Percentiles rank a stretch among this genome's conserved stretches.
Conservation (phyloP, 2,888 invertebrate species). For the Hoplodrina ambigua region DNA sequence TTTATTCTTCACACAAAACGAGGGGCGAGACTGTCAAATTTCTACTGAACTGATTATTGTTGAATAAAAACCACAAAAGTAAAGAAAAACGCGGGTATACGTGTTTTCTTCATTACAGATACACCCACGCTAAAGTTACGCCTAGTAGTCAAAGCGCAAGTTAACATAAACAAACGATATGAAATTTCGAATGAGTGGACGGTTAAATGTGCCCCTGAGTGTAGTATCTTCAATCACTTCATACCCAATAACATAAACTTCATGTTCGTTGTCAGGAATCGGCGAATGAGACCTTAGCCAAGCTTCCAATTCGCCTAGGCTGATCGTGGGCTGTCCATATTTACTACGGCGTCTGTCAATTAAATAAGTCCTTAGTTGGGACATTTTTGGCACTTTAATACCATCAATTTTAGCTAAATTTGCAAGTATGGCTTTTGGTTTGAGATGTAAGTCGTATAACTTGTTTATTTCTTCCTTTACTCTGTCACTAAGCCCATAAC, state of each 20-base stretch:
- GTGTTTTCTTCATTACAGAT: no score
- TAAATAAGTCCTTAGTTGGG: constrained; percentile 49
- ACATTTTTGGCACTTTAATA: constrained; percentile 34
- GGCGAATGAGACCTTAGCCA: constrained; percentile 51
- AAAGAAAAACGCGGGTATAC: no score
- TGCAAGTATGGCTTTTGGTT: constrained; percentile 47
- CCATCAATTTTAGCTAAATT: constrained; percentile 40
- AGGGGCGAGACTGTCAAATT: no score
- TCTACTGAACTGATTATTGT: no score
- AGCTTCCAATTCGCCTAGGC: constrained; percentile 51
- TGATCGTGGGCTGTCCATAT: constrained; percentile 48
- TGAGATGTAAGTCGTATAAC: constrained; percentile 45
- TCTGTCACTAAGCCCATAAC: constrained; percentile 42
- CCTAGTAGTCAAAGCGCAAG: no score
- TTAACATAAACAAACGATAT: no score
- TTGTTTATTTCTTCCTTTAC: constrained; percentile 50
- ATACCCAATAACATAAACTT: constrained; percentile 40
- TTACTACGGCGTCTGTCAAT: constrained; percentile 37
- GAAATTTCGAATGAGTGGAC: no score
- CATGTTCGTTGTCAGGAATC: constrained; percentile 50
- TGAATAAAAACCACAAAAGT: no score
- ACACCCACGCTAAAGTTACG: no score
- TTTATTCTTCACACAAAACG: no score
- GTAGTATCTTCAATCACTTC: constrained; percentile 12
- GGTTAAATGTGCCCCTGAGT: no score